A percentile compares a stretch with the other conserved stretches of the same genome.
These are phyloP conservation scores for Anabas testudineus DNA, from an alignment of 2,797 vertebrate species.

Conservation along the genomic window DNA sequence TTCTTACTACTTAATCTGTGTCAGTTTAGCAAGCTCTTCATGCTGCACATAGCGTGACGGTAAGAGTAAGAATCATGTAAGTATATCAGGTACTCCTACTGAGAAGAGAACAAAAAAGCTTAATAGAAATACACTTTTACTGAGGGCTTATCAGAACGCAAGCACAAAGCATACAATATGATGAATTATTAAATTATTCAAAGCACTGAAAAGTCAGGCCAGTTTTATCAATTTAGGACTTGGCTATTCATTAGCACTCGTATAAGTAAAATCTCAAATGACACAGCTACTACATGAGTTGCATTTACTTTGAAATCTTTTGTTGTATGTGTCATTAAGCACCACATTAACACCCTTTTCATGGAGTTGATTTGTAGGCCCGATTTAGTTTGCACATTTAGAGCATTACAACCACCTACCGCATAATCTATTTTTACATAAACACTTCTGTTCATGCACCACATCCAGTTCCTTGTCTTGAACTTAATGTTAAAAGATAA, in stretches of 20 bases:
- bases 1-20: constrained; percentile 77
- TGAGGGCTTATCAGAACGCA: constrained; percentile 59
- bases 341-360: constrained; percentile 31
- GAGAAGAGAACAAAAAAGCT: constrained; percentile 51
- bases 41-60: constrained; percentile 58
- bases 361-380: constrained; percentile 23
- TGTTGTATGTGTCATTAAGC: constrained; percentile 30
- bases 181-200: constrained; percentile 53
- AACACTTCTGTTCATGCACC: not conserved
- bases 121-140: constrained; percentile 44
- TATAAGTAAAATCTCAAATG: constrained; percentile 42
- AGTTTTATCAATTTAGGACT: constrained; percentile 34
- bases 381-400: constrained; percentile 24
- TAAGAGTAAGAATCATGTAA: constrained; percentile 64
- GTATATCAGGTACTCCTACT: constrained; percentile 67
- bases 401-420: constrained; percentile 5
- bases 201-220: constrained; percentile 49
- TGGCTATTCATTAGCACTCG: constrained; percentile 39
- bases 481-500: constrained; percentile 26
- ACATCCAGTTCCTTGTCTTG: constrained; percentile 13
- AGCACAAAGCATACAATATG: constrained; percentile 59
- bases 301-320: constrained; percentile 33
- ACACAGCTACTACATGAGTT: constrained; percentile 7
- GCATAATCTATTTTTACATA: constrained; percentile 12
- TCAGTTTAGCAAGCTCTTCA: constrained; percentile 73